phyloP scores from a whole-genome alignment of 2,888 invertebrate species.

The Protodeltote pygarga region DNA sequence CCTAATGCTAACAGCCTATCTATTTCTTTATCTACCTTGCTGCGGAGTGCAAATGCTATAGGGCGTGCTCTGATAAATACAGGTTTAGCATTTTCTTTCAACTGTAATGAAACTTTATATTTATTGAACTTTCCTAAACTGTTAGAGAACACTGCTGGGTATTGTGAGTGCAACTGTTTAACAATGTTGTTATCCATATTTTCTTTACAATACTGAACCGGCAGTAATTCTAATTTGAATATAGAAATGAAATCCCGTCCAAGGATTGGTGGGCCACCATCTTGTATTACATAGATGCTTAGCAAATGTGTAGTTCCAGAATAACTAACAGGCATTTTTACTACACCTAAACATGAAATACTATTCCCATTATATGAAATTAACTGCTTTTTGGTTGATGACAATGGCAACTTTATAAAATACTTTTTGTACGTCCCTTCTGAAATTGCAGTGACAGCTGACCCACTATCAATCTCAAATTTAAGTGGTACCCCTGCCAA shows the following conservation, averaged over 20 bases:
- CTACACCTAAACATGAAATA: constrained; percentile 27
- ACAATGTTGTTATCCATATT: not conserved
- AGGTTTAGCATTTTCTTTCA: constrained; percentile 8
- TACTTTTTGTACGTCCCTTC: constrained; percentile 13
- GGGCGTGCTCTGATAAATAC: constrained; percentile 33
- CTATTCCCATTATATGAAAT: constrained; percentile 25
- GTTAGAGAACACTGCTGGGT: too few species aligned
- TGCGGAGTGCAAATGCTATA: constrained; percentile 33
- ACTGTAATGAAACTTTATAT: not conserved
- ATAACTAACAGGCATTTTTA: constrained; percentile 16
- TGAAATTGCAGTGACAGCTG: constrained; percentile 35
- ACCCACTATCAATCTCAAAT: constrained; percentile 7
- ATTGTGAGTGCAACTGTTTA: not conserved
- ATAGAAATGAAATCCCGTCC: too few species aligned
- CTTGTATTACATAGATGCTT: constrained; percentile 29
- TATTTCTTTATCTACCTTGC: constrained; percentile 32
- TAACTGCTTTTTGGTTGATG: constrained; percentile 16
- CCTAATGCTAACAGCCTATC: constrained; percentile 28
- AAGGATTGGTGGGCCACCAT: constrained; percentile 45
- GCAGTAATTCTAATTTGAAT: constrained; percentile 28
- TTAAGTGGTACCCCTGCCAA: not conserved
- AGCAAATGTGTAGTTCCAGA: constrained; percentile 10
- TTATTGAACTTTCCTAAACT: constrained; percentile 4
- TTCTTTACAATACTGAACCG: constrained; percentile 8
- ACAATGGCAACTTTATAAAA: constrained; percentile 34